Conservation (phyloP, 2,888 invertebrate genomes). For the Pachliopta kotzebuea region DNA sequence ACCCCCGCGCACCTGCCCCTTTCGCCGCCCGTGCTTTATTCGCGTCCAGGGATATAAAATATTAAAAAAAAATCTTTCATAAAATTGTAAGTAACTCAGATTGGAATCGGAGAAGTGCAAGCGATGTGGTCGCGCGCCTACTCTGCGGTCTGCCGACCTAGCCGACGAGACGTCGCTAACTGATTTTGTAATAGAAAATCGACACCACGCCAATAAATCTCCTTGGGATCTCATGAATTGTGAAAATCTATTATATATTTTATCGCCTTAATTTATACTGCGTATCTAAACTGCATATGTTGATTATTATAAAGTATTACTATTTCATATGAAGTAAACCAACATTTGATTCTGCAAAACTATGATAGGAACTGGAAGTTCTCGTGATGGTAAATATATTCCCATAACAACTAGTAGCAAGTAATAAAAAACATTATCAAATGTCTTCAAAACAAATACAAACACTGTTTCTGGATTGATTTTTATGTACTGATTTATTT, state of each 20-base stretch:
- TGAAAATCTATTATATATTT: constrained; percentile 8
- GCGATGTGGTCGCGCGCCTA: constrained; percentile 62
- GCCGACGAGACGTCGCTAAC: constrained; percentile 45
- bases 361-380: neutral
- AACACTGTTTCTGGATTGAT: neutral
- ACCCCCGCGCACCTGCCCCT: constrained; percentile 56
- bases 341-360: neutral
- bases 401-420: neutral
- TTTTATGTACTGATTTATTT: neutral
- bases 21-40: constrained; percentile 56
- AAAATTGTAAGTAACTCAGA: constrained; percentile 75
- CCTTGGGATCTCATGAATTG: constrained; percentile 20
- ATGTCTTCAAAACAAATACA: neutral
- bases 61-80: constrained; percentile 78
- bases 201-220: constrained; percentile 34
- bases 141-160: constrained; percentile 62
- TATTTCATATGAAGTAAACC: neutral
- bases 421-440: neutral
- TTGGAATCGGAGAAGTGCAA: constrained; percentile 63
- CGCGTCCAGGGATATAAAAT: constrained; percentile 73
- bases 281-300: neutral
- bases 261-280: neutral
- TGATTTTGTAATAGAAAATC: constrained; percentile 48
- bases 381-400: neutral
- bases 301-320: too few relatives aligned